These are phyloP conservation scores for Allophyes oxyacanthae DNA, from an alignment of 2,888 invertebrate genomes.

Conservation along the genomic window DNA sequence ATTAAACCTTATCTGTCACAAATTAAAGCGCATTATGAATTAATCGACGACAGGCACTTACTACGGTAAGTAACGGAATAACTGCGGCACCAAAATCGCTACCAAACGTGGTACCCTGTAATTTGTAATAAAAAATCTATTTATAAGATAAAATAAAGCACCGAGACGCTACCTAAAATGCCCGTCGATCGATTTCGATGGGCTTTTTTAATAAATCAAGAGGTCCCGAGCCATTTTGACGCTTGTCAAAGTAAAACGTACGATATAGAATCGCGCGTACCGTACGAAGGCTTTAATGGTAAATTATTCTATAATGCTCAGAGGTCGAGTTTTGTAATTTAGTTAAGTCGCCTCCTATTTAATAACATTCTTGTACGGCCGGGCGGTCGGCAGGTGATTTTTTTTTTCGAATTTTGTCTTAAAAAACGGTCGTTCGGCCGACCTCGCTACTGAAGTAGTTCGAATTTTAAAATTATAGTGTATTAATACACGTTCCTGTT, in stretches of 20 bases:
- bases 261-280: constrained; percentile 78
- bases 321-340: constrained; percentile 88
- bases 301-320: constrained; percentile 86
- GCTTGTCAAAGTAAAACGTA: constrained; percentile 80
- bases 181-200: constrained; percentile 82
- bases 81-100: constrained; percentile 83
- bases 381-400: constrained; percentile 81
- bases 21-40: constrained; percentile 77
- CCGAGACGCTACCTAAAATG: constrained; percentile 87
- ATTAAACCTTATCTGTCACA: constrained; percentile 76
- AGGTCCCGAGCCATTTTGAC: constrained; percentile 79
- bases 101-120: constrained; percentile 88
- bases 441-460: constrained; percentile 87
- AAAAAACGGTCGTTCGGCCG: constrained; percentile 69
- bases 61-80: constrained; percentile 67
- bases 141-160: constrained; percentile 88
- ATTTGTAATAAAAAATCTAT: constrained; percentile 89
- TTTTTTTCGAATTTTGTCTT: constrained; percentile 69
- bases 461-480: constrained; percentile 85
- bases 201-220: constrained; percentile 82
- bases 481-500: constrained; percentile 82
- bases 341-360: constrained; percentile 88
- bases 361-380: constrained; percentile 81
- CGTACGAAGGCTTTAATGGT: constrained; percentile 68
- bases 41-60: constrained; percentile 68